Percentiles rank a stretch among this genome's conserved stretches.
Evolutionary conservation across 2,113 vertebrate species (phyloP).

Genomic region (Heterochromis multidens): DNA sequence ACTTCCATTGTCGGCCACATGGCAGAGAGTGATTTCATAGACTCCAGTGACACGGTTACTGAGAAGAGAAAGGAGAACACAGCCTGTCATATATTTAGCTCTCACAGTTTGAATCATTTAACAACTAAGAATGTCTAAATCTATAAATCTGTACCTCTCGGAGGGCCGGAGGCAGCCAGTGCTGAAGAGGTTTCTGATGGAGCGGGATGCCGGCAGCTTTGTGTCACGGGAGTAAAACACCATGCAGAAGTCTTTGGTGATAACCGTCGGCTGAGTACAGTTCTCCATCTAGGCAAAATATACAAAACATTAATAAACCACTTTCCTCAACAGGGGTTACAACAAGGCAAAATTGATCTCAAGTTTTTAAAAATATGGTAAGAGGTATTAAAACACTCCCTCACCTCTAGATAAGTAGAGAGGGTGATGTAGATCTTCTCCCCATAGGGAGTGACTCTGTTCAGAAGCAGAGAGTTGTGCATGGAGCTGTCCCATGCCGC

Average conservation of each 20-base stretch:
- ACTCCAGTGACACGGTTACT: slow-evolving; percentile 95
- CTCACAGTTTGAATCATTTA: neutral
- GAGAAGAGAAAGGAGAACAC: neutral
- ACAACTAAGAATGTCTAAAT: neutral
- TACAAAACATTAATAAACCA: neutral
- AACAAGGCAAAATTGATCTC: too few species aligned
- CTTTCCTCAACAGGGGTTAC: too few species aligned
- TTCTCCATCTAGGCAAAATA: slow-evolving; percentile 88
- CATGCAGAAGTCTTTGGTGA: slow-evolving; percentile 99
- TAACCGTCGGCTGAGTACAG: slow-evolving; percentile 90
- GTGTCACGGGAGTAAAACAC: slow-evolving; percentile 96
- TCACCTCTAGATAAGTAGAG: slow-evolving; percentile 94
- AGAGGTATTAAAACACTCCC: neutral
- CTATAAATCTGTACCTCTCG: slow-evolving; percentile 79
- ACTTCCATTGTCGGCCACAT: slow-evolving; percentile 89
- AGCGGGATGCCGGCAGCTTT: slow-evolving; percentile 92
- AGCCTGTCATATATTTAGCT: neutral
- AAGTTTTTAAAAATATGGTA: too few species aligned
- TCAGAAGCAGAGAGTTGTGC: slow-evolving; percentile 96
- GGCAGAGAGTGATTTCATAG: slow-evolving; percentile 93
- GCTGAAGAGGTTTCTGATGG: slow-evolving; percentile 96
- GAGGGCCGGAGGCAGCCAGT: slow-evolving; percentile 88
- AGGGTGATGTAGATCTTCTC: slow-evolving; percentile 99
- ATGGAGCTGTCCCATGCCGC: slow-evolving; percentile 97
- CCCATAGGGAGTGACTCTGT: slow-evolving; percentile 93